These are phyloP conservation scores for Hippocampus comes DNA, from an alignment of 2,113 vertebrate species.

Conservation along the genomic window DNA sequence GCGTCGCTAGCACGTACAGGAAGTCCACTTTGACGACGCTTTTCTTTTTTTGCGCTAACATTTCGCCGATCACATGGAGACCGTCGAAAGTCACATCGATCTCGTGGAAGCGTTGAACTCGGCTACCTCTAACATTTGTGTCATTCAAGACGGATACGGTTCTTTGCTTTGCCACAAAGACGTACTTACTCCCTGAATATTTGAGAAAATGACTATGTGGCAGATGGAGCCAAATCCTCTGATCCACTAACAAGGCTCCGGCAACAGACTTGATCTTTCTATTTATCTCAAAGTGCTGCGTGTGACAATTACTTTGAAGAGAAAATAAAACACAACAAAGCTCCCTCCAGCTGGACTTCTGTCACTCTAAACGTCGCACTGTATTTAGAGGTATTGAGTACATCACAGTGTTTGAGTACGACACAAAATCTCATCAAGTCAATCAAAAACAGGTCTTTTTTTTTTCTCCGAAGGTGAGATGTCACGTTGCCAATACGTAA, in stretches of 20 bases:
- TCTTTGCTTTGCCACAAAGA: not conserved
- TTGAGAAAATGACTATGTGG: not conserved
- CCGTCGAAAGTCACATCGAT: too few relatives aligned
- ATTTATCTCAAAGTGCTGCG: not conserved
- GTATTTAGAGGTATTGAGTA: not conserved
- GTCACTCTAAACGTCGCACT: too few relatives aligned
- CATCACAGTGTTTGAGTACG: not conserved
- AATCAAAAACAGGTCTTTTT: not conserved
- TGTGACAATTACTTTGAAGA: not conserved
- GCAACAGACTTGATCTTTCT: not conserved
- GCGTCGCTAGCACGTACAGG: too few relatives aligned
- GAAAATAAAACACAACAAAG: not conserved
- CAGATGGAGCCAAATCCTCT: not conserved
- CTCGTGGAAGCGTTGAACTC: too few relatives aligned
- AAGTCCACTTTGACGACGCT: too few relatives aligned
- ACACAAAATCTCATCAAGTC: not conserved
- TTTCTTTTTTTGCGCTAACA: too few relatives aligned
- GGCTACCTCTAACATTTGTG: not conserved
- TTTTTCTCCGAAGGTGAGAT: not conserved
- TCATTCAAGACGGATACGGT: not conserved
- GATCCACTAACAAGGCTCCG: not conserved
- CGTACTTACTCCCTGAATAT: not conserved
- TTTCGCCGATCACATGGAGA: too few relatives aligned
- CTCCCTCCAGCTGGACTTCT: too few relatives aligned
- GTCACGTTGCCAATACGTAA: not conserved